Evolutionary conservation across 2,113 vertebrate genomes (phyloP).

Genomic region (Euleptes europaea): DNA sequence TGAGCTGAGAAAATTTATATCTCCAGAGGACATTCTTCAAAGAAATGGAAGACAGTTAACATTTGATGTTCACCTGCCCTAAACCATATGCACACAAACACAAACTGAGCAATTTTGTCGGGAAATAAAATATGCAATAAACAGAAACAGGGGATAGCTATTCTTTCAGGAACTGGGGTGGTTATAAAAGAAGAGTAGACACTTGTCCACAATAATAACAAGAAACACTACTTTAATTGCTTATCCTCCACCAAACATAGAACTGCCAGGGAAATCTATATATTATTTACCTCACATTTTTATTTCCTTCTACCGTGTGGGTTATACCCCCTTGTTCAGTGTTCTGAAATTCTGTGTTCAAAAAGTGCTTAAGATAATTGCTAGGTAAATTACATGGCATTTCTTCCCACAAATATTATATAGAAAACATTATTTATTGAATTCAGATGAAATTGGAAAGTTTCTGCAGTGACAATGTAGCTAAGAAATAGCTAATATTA

Average conservation of each 20-base stretch:
- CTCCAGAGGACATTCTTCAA: slow-evolving; percentile 85
- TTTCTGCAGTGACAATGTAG: not conserved
- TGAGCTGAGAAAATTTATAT: slow-evolving; percentile 95
- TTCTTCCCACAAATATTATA: not conserved
- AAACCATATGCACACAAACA: not conserved
- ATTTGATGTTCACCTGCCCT: not conserved
- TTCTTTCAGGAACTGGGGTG: not conserved
- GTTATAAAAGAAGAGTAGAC: not conserved
- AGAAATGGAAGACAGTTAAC: slow-evolving; percentile 40
- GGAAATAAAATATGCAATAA: not conserved
- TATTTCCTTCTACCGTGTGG: rapidly evolving
- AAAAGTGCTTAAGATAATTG: not conserved
- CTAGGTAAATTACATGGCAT: not conserved
- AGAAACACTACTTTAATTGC: not conserved
- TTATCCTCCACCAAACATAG: not conserved
- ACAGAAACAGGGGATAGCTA: not conserved
- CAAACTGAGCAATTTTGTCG: not conserved
- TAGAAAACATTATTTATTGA: not conserved
- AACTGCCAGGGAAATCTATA: not conserved
- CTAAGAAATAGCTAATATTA: too few species aligned
- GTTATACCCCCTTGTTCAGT: not conserved
- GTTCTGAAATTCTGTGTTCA: not conserved
- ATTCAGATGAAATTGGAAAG: not conserved
- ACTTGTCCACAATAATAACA: slow-evolving; percentile 20
- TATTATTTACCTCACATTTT: not conserved